Percentiles rank a stretch among this genome's conserved stretches.
Conservation (phyloP, 2,888 invertebrate species). For the Tipula vernalis region DNA sequence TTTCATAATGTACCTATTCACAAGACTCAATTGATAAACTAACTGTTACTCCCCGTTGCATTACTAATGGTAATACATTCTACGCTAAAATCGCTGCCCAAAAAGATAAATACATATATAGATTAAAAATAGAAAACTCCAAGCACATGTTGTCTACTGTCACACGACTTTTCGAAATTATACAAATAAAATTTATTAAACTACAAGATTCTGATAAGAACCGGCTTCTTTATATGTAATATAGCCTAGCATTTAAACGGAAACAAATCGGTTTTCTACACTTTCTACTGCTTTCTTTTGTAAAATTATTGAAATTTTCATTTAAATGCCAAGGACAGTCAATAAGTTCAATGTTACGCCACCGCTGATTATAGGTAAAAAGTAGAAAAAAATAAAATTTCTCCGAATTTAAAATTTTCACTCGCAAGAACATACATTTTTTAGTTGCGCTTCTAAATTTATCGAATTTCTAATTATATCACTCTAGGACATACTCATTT, state of each 20-base stretch:
- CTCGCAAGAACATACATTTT: neutral
- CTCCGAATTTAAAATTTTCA: neutral
- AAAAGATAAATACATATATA: neutral
- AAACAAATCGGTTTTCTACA: neutral
- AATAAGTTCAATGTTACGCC: neutral
- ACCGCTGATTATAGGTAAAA: neutral
- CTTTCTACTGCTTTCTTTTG: too few relatives aligned
- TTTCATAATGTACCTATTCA: too few relatives aligned
- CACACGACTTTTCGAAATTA: neutral
- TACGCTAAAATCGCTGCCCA: neutral
- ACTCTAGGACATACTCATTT: neutral
- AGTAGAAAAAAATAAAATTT: neutral
- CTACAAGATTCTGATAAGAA: neutral
- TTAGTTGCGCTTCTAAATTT: neutral
- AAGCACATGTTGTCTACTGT: neutral
- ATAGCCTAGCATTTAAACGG: neutral
- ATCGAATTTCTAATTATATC: neutral
- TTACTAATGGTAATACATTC: neutral
- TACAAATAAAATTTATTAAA: neutral
- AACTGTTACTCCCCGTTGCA: neutral
- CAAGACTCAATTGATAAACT: too few relatives aligned
- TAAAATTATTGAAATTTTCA: neutral
- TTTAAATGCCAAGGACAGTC: neutral
- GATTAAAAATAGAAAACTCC: neutral
- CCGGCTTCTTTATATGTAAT: neutral